Conservation (phyloP, 2,888 invertebrate species). For the Acronicta psi region DNA sequence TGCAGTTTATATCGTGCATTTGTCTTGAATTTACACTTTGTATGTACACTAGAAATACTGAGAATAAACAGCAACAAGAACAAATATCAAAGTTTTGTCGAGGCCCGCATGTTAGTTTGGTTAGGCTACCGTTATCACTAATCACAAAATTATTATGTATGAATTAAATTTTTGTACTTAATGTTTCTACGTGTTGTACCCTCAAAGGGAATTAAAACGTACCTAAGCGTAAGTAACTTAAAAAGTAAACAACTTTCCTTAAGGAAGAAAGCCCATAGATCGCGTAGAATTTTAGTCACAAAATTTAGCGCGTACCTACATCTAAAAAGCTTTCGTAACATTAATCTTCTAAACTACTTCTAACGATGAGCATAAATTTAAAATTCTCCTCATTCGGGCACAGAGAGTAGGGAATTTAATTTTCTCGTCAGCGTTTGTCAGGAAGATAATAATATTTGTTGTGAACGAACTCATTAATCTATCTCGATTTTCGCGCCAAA, state of each 20-base stretch:
- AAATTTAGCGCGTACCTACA: slow-evolving; percentile 18
- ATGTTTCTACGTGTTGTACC: no score
- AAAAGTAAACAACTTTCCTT: not conserved
- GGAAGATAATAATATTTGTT: slow-evolving; percentile 68
- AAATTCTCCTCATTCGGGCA: slow-evolving; percentile 27
- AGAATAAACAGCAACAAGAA: no score
- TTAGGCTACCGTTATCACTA: no score
- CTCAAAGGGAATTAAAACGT: no score
- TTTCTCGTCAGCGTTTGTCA: slow-evolving; percentile 54
- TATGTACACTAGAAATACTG: no score
- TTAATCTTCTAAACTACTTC: slow-evolving; percentile 27
- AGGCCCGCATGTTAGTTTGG: no score
- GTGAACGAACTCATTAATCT: slow-evolving; percentile 70
- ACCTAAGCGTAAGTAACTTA: no score
- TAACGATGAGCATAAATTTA: slow-evolving; percentile 10
- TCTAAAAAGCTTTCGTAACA: slow-evolving; percentile 11
- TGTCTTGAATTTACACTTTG: no score
- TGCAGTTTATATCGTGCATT: no score
- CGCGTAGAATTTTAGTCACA: slow-evolving; percentile 23
- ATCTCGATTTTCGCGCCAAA: slow-evolving; percentile 63
- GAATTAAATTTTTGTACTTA: no score
- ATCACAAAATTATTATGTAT: no score
- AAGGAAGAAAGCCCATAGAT: slow-evolving; percentile 4
- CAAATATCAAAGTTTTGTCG: no score
- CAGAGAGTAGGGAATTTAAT: slow-evolving; percentile 45